phyloP scores from a whole-genome alignment of 1,140 invertebrate genomes.

The Trachymyrmex cornetzi region DNA sequence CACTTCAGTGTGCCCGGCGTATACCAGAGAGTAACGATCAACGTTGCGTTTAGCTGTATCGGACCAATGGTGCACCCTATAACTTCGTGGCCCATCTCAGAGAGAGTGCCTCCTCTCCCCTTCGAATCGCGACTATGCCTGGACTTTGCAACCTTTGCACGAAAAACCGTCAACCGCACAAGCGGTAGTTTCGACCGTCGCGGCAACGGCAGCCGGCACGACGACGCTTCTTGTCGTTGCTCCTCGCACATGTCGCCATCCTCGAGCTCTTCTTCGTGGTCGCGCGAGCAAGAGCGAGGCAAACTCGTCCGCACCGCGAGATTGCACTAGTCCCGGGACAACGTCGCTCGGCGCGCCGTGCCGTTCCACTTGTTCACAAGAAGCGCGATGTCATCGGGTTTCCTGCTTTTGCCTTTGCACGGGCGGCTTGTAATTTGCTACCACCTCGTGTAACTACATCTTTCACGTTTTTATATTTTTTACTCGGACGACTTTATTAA shows the following conservation, averaged over 20 bases:
- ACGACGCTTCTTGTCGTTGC: conserved; percentile 53
- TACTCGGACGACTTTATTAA: conserved; percentile 34
- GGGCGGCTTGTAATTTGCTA: conserved; percentile 53
- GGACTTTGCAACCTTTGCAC: conserved; percentile 50
- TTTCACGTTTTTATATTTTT: conserved; percentile 13
- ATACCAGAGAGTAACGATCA: conserved; percentile 46
- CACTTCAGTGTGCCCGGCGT: conserved; percentile 61
- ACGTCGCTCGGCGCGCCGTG: conserved; percentile 10
- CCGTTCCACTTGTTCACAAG: conserved; percentile 39
- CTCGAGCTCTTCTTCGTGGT: conserved; percentile 40
- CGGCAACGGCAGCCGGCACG: conserved; percentile 58
- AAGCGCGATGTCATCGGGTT: conserved; percentile 64
- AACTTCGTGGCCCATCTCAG: conserved; percentile 14
- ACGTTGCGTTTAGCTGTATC: conserved; percentile 58
- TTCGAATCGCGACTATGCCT: not conserved
- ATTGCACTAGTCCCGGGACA: conserved; percentile 38
- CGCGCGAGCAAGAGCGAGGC: conserved; percentile 31
- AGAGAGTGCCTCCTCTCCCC: conserved; percentile 17
- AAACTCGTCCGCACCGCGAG: conserved; percentile 45
- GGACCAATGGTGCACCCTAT: conserved; percentile 13
- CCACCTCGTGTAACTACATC: conserved; percentile 33
- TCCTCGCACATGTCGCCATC: conserved; percentile 55
- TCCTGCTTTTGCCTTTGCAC: conserved; percentile 54
- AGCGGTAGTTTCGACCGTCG: conserved; percentile 43
- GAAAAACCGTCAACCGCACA: conserved; percentile 59